Evolutionary conservation across 2,888 invertebrate species (phyloP), one percentile per base, ranked within the genome.

Genomic region (Brachyptera risi): DNA sequence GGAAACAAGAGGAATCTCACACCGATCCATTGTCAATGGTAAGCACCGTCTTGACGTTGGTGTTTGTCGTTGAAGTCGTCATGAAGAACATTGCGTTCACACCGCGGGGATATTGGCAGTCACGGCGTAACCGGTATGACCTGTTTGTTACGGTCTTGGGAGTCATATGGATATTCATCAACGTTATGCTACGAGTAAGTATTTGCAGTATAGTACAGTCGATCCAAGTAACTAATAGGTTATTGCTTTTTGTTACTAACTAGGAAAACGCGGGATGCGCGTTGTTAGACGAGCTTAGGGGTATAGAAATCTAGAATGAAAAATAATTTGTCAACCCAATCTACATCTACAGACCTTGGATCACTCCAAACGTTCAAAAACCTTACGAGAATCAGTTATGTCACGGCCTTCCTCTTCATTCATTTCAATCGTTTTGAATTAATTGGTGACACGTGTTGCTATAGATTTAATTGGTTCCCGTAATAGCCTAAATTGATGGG

Each of bases 21-120:
- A 92, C 92, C 0, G 87, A 89, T 72, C 82, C 86, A 49, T 79
- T 96, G 65, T 96, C 96, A 13, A 85, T 89, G 13, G 84, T 92
- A 19, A 94, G 96, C 50, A 94, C 93, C 56, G 80, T 90, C 50
- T 84, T 98, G 65, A 98, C 96, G 35, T 79, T 96, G 65, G 86
- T 97, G 62, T 99, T 99, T 78, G 87, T 96, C 17, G 85, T 92
- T 62, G 98, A 99, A 81, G 97, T 98, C 37, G 82, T 97, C 13
- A 91, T 99, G 86, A 99, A 99, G 80, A 93, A 94, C 73, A 93
- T 98, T 65, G 99, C 99, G 0, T 96, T 99, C 77, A 97, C 97
- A 1, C 92, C 96, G 31, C 85, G 93, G 69, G 99, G 99, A 57
- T 99, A 99, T 79, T 95, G 98, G 91, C 98, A 99, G 76, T 96